Conservation (phyloP, 2,888 invertebrate species). For the Chelonus formosanus region DNA sequence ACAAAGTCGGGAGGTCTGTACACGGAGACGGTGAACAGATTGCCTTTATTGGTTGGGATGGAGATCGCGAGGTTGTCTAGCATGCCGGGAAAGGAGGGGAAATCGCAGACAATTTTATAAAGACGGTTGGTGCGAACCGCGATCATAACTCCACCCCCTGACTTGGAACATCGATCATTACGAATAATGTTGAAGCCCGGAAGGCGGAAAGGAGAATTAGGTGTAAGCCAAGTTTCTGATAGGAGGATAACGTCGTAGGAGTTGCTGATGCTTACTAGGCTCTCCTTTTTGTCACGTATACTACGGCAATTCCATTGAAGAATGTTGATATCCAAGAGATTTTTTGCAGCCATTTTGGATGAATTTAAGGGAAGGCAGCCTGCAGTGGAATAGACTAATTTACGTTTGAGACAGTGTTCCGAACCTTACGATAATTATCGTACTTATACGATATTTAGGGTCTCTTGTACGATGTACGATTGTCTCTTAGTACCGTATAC, state of each 20-base stretch:
- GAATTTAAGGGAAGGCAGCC: no score
- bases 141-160: conserved; percentile 18
- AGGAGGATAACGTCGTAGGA: conserved; percentile 11
- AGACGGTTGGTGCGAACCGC: conserved; percentile 9
- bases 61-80: conserved; percentile 25
- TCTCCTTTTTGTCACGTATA: background rate
- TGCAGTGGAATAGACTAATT: no score
- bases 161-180: background rate
- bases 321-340: background rate
- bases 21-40: background rate
- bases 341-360: no score
- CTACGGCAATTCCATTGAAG: conserved; percentile 32
- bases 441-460: conserved; percentile 29
- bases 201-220: background rate
- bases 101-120: background rate
- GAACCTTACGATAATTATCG: conserved; percentile 34
- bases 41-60: background rate
- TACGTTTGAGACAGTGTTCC: conserved; percentile 12
- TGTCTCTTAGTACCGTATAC: conserved; percentile 26
- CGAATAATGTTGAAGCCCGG: conserved; percentile 22
- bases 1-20: conserved; percentile 3
- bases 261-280: conserved; percentile 1
- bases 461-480: conserved; percentile 28
- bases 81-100: background rate
- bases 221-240: conserved; percentile 22